phyloP scores from a whole-genome alignment of 2,113 vertebrate species.

The Catharus bicknelli region DNA sequence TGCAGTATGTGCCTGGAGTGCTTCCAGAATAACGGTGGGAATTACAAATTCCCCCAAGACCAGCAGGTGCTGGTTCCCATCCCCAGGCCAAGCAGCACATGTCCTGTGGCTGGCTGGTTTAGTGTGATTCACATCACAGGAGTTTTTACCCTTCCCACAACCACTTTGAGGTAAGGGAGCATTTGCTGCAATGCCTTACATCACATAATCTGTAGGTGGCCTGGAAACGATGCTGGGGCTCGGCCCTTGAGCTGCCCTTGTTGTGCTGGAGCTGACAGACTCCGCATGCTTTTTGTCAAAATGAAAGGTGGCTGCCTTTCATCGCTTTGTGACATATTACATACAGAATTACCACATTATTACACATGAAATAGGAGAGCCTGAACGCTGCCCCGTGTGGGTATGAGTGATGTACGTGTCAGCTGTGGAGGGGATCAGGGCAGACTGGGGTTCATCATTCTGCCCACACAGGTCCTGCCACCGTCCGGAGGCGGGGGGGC shows the following conservation, averaged over 20 bases:
- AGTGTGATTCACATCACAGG: neutral
- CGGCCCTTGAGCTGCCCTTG: conserved; percentile 35
- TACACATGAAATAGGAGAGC: neutral
- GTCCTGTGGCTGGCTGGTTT: neutral
- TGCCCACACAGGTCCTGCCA: neutral
- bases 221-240: neutral
- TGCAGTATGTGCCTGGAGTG: neutral
- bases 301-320: conserved; percentile 37
- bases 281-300: conserved; percentile 5
- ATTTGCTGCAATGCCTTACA: neutral
- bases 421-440: neutral
- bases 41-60: neutral
- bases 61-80: neutral
- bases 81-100: neutral
- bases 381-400: neutral
- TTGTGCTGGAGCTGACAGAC: conserved; percentile 12
- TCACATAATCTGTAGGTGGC: neutral
- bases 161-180: neutral
- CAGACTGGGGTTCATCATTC: neutral
- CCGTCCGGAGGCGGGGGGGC: neutral
- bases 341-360: conserved; percentile 1
- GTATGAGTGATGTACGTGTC: neutral
- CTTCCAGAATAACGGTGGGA: neutral
- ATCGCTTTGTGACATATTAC: neutral
- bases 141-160: neutral